These are phyloP conservation scores for Cirrhinus molitorella DNA, from an alignment of 2,797 vertebrate genomes.

Conservation along the genomic window DNA sequence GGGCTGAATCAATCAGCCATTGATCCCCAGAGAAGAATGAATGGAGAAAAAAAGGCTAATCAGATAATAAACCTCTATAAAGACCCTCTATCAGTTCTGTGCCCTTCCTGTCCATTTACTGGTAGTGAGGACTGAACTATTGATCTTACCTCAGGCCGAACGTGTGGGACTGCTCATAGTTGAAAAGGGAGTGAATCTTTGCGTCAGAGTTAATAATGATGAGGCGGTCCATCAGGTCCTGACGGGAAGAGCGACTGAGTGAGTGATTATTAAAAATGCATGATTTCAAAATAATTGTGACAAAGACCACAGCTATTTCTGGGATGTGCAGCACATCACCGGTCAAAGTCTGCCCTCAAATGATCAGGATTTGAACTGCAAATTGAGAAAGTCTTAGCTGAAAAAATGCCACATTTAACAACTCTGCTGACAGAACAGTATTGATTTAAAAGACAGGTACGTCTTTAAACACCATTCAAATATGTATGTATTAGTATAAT, in stretches of 20 bases:
- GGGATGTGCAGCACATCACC: not conserved
- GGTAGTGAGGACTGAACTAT: slow-evolving; percentile 41
- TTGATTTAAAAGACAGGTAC: not conserved
- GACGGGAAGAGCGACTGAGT: slow-evolving; percentile 51
- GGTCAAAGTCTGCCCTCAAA: slow-evolving; percentile 74
- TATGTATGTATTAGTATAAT: not conserved
- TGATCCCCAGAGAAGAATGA: slow-evolving; percentile 56
- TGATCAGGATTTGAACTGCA: slow-evolving; percentile 67
- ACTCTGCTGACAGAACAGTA: not conserved
- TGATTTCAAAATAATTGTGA: slow-evolving; percentile 26
- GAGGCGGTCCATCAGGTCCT: slow-evolving; percentile 96
- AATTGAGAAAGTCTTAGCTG: not conserved
- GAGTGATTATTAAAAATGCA: slow-evolving; percentile 39
- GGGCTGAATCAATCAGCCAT: slow-evolving; percentile 65
- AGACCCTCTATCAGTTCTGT: slow-evolving; percentile 2
- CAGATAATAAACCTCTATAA: slow-evolving; percentile 54
- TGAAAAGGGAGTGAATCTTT: slow-evolving; percentile 95
- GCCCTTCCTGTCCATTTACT: slow-evolving; percentile 18
- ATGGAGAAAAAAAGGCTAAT: slow-evolving; percentile 51
- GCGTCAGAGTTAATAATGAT: slow-evolving; percentile 91
- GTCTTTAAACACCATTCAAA: not conserved
- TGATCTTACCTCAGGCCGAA: slow-evolving; percentile 93
- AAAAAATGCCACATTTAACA: not conserved
- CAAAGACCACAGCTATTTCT: slow-evolving; percentile 14
- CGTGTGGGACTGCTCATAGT: slow-evolving; percentile 93